Base-by-base conservation (phyloP, 2,797 vertebrate species). In the Bovichtus diacanthus region DNA sequence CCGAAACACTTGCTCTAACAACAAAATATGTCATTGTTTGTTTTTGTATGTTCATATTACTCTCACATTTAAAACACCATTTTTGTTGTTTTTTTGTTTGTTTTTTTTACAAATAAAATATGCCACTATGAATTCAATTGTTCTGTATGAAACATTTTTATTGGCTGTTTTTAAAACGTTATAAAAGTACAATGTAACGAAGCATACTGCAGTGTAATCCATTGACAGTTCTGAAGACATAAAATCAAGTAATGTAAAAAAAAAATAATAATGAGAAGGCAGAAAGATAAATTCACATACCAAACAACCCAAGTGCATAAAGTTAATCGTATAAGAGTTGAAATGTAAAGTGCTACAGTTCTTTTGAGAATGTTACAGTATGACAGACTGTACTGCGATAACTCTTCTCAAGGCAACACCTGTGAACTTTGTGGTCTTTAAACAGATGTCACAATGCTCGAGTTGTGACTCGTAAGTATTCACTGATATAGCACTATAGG, bases 111-210 rank as follows among this genome's bases (percentile, higher is more conserved):
- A 78, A 47, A 55, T 81, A 2, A 64, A 66, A 60, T 38, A 58
- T 29, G 13, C 10, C 78, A 70, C 51, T 62, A 72, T 59, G 36
- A 74, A 53, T 75, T 16, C 23, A 51, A 23, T 31, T 78, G 18
- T 76, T 64, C 64, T 86, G 65, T 73, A 82, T 38, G 29, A 70
- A 84, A 25, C n/a, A n/a, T 34, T 38, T 90, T 88, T 82, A 84
- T 81, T 86, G 38, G 0, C 4, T 56, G 9, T 31, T 62, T 56
- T 54, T 2, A 3, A 60, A 43, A 51, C 68, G 18, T 31, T 2
- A 29, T 18, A n/a, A 3, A 65, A 67, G 2, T 63, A 82, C 51
- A 82, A 2, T 68, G 5, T 69, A 53, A 80, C 64, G 47, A 3
- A 65, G 1, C 5, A 39, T 29, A 47, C 41, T 38, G 1, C 31